Conservation (phyloP, 2,888 invertebrate species). For the Tolmerus cingulatus region DNA sequence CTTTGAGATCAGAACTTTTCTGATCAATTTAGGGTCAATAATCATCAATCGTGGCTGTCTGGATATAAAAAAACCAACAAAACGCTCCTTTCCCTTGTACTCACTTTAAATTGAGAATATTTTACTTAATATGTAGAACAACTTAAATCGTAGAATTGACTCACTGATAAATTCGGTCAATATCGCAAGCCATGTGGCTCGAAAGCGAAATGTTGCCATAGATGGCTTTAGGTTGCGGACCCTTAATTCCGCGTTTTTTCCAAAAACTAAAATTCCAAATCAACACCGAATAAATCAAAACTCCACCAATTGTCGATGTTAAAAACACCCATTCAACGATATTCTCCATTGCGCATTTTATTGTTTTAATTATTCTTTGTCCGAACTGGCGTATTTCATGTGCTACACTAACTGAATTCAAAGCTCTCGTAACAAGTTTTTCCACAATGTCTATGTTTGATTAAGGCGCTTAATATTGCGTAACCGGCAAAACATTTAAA, state of each 20-base stretch:
- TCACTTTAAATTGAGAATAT: not conserved
- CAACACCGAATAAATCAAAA: conserved; percentile 44
- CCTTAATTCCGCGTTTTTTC: conserved; percentile 54
- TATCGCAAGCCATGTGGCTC: not conserved
- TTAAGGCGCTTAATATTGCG: not conserved
- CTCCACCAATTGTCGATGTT: not conserved
- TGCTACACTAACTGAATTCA: not conserved
- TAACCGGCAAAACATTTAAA: conserved; percentile 49
- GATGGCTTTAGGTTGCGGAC: conserved; percentile 53
- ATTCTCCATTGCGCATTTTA: not conserved
- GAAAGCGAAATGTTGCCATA: conserved; percentile 54
- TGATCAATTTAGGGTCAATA: conserved; percentile 56
- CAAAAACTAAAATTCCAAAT: conserved; percentile 54
- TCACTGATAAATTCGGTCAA: not conserved
- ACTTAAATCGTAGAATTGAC: not conserved
- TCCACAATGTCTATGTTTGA: not conserved
- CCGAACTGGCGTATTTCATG: not conserved
- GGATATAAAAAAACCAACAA: conserved; percentile 56
- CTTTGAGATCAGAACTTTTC: conserved; percentile 57
- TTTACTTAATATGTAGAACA: not conserved
- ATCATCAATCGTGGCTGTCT: conserved; percentile 54
- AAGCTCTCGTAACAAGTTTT: not conserved
- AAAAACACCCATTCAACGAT: not conserved
- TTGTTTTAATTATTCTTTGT: not conserved
- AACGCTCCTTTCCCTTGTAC: conserved; percentile 46